Evolutionary conservation across 2,113 vertebrate genomes (phyloP).

Genomic region (Hylia prasina): DNA sequence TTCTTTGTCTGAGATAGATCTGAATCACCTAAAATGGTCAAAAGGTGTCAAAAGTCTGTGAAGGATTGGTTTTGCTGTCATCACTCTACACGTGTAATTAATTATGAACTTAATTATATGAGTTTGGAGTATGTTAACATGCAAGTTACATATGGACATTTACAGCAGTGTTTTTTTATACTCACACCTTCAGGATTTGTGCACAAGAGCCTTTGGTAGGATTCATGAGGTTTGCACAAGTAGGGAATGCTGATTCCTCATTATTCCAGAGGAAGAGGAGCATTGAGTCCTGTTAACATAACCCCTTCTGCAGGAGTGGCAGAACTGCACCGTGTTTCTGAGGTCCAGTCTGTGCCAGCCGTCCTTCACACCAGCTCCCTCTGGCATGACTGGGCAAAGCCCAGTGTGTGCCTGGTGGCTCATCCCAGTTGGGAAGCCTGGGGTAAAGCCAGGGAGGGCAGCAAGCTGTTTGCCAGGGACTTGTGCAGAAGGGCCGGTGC

Average conservation of each 20-base stretch:
- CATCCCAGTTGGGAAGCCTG: background rate
- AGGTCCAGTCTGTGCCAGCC: accelerated
- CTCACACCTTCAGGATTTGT: background rate
- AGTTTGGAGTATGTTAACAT: accelerated
- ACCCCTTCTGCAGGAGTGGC: background rate
- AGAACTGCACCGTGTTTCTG: accelerated
- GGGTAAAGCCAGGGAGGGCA: background rate
- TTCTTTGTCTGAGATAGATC: background rate
- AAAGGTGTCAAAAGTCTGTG: accelerated
- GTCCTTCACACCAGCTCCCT: accelerated
- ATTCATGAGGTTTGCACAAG: background rate
- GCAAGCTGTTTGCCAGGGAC: background rate
- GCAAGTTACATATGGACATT: background rate
- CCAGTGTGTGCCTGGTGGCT: background rate
- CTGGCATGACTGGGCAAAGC: background rate
- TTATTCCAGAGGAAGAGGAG: background rate
- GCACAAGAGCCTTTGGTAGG: background rate
- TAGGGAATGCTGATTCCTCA: background rate
- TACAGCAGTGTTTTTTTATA: background rate
- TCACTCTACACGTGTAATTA: background rate
- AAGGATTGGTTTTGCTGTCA: background rate
- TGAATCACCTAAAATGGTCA: background rate
- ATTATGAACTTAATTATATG: background rate
- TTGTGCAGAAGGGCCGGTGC: background rate
- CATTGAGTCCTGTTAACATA: background rate